These are phyloP conservation scores for Dipus sagitta DNA, from an alignment of 2,797 vertebrate genomes.

Conservation along the genomic window DNA sequence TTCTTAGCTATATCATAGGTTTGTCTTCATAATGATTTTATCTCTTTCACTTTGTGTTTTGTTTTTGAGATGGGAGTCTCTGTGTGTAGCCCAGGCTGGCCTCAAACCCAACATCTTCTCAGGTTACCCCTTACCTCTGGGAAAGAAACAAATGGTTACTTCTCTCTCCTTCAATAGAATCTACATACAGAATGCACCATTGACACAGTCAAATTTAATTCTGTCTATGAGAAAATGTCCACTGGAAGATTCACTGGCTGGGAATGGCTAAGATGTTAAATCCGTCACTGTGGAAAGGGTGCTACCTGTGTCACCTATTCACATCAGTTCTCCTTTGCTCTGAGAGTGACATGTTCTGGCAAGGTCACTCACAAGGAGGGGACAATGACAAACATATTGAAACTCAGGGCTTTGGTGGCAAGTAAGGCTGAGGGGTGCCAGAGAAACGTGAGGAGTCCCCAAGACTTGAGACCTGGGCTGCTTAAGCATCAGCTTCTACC, in stretches of 20 bases:
- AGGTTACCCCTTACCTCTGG: not conserved
- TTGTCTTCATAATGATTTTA: not conserved
- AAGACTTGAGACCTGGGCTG: not conserved
- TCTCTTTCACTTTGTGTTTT: not conserved
- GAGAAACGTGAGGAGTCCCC: no score
- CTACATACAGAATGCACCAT: not conserved
- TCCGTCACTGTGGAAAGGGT: not conserved
- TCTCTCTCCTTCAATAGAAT: not conserved
- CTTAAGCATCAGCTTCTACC: not conserved
- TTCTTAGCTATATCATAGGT: not conserved
- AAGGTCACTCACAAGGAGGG: accelerated
- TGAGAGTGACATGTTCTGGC: accelerated
- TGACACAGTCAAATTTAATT: not conserved
- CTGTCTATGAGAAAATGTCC: not conserved
- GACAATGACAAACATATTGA: not conserved
- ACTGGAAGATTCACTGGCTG: not conserved
- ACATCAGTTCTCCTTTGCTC: not conserved
- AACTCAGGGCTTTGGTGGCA: accelerated
- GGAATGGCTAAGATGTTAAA: not conserved
- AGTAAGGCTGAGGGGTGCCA: not conserved
- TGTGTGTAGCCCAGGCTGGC: not conserved
- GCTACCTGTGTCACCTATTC: not conserved
- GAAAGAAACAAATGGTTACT: not conserved
- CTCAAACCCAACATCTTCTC: not conserved
- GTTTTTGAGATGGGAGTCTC: not conserved